Conservation (phyloP, 1,140 invertebrate species). For the Odontomachus brunneus region DNA sequence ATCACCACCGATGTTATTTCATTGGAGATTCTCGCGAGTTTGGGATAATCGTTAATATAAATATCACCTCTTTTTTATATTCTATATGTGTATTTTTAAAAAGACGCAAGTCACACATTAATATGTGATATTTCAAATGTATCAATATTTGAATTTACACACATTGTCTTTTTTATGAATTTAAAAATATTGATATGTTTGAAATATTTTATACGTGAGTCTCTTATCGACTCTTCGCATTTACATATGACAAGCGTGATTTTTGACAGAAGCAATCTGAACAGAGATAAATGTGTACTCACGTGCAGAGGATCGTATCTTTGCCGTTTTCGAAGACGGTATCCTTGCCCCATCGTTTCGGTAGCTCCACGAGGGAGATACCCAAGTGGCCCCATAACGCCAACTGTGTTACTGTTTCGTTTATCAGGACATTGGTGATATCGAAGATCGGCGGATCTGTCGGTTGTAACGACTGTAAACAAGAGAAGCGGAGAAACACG, state of each 20-base stretch:
- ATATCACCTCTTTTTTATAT: background rate
- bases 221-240: too few species aligned
- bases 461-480: slow-evolving; percentile 81
- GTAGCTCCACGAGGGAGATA: slow-evolving; percentile 82
- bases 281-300: slow-evolving; percentile 67
- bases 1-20: background rate
- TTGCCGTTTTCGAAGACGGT: slow-evolving; percentile 81
- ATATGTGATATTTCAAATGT: too few species aligned
- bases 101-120: too few species aligned
- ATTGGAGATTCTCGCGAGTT: background rate
- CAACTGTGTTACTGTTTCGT: slow-evolving; percentile 83
- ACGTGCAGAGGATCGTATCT: slow-evolving; percentile 80
- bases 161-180: too few species aligned
- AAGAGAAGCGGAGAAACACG: slow-evolving; percentile 15
- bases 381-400: slow-evolving; percentile 83
- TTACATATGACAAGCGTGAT: background rate
- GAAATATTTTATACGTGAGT: background rate
- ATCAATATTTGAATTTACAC: too few species aligned
- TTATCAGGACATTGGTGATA: slow-evolving; percentile 83
- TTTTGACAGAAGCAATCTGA: background rate
- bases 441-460: slow-evolving; percentile 84
- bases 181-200: too few species aligned
- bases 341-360: slow-evolving; percentile 84
- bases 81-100: background rate
- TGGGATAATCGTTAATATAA: background rate